phyloP scores from a whole-genome alignment of 2,888 invertebrate species.

The Nymphalis polychloros region DNA sequence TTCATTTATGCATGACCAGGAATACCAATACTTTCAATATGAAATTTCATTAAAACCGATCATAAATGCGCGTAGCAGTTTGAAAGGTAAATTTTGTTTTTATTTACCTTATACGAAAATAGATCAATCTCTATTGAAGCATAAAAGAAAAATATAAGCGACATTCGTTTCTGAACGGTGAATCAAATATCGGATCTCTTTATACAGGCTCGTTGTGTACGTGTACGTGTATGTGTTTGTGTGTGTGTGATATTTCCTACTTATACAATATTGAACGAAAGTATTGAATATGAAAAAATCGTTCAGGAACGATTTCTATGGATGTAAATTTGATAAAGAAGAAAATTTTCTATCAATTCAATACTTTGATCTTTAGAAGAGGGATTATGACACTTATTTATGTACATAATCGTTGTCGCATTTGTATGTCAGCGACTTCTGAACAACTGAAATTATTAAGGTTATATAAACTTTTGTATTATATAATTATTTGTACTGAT shows the following conservation, averaged over 20 bases:
- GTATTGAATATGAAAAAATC: background rate
- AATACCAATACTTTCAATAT: background rate
- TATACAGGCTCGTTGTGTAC: background rate
- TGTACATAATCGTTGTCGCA: background rate
- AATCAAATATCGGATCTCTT: slow-evolving; percentile 7
- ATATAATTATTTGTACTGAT: too few relatives aligned
- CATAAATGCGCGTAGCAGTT: background rate
- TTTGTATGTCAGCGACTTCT: background rate
- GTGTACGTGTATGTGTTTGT: too few relatives aligned
- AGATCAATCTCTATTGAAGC: slow-evolving; percentile 3
- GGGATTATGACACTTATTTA: background rate
- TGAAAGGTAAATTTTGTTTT: background rate
- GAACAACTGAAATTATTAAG: too few relatives aligned
- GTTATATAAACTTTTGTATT: too few relatives aligned
- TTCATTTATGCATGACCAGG: too few relatives aligned
- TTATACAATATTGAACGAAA: background rate
- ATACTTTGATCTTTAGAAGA: background rate
- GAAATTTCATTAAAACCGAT: background rate
- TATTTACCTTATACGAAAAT: slow-evolving; percentile 7
- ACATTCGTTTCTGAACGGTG: slow-evolving; percentile 9
- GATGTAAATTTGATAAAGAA: background rate
- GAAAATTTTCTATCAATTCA: background rate
- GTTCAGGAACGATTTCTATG: background rate
- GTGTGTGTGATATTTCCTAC: background rate
- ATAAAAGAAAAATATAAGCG: slow-evolving; percentile 10